Base-by-base conservation (phyloP, 2,113 vertebrate genomes). In the Bujurquina vittata region DNA sequence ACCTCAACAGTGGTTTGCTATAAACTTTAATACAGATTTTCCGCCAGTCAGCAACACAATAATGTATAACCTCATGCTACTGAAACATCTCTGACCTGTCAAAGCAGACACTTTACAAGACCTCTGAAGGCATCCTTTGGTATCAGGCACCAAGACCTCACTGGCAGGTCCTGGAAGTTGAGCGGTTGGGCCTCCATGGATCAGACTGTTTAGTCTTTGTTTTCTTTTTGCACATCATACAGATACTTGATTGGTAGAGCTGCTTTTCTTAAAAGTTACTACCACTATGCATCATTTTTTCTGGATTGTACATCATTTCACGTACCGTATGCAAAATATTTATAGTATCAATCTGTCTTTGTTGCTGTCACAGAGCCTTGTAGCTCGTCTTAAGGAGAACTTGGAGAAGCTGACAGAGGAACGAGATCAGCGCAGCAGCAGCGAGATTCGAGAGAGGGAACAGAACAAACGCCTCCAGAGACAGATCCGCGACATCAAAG, bases 391-490 rank as follows among this genome's bases (percentile, higher is more conserved):
- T 75, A 99, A 99, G 89, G 98, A 99, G 86, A 99, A 97, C 89
- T 91, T 99, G 87, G 98, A 99, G 94, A 99, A 99, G 93, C 91
- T 99, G 93, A 98, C 96, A 0, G 98, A 98, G 88, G 98, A 99
- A 65, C 95, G 98, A 10, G 98, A 99, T 80, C 98, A 98, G 82
- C 96, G 97, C 0, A 93, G 89, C 0, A 96, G 97, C 0, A 96
- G 96, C 0, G 98, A 99, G 95, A 97, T 93, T 89, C 95, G 98
- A 4, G 98, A 99, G 94, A 98, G 97, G 87, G 98, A 99, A 81
- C 98, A 99, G 88, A 99, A 98, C 95, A 99, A 99, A 89, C 94
- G 98, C 23, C 91, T 98, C 55, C 98, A 98, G 93, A 93, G 98
- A 29, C 98, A 99, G 95, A 96, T 98, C 79, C 96, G 97, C 0